These are phyloP conservation scores for Medauroidea extradentata DNA, from an alignment of 1,140 invertebrate species.

Conservation along the genomic window DNA sequence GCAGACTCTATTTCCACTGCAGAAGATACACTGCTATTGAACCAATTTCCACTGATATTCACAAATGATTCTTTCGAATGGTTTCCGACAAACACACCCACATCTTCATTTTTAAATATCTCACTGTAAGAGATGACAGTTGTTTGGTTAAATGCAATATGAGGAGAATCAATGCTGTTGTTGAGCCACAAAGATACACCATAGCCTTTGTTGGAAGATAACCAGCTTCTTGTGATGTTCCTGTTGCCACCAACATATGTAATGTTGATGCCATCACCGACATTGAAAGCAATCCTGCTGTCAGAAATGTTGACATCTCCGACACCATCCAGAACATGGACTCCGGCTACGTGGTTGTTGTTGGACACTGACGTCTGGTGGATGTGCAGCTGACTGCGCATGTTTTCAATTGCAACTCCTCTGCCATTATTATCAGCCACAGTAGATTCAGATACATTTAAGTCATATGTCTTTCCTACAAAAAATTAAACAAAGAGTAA, in stretches of 20 bases:
- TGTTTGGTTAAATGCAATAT: conserved; percentile 73
- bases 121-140: conserved; percentile 82
- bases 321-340: conserved; percentile 78
- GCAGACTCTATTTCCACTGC: conserved; percentile 75
- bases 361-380: conserved; percentile 77
- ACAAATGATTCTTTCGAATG: conserved; percentile 69
- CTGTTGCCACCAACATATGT: conserved; percentile 86
- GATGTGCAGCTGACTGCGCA: conserved; percentile 74
- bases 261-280: conserved; percentile 87
- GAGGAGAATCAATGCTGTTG: conserved; percentile 76
- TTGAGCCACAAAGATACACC: conserved; percentile 88
- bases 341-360: conserved; percentile 82
- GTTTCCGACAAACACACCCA: conserved; percentile 77
- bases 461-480: conserved; percentile 76
- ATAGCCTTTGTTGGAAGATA: conserved; percentile 76
- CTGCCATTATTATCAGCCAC: conserved; percentile 88
- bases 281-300: conserved; percentile 84
- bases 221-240: conserved; percentile 76
- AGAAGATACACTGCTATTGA: conserved; percentile 69
- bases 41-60: conserved; percentile 82
- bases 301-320: conserved; percentile 92
- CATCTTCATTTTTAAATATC: conserved; percentile 76
- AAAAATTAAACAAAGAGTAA: neutral
- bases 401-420: conserved; percentile 81
- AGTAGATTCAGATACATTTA: conserved; percentile 79